These are phyloP conservation scores for Tetragnatha montana DNA, from an alignment of 2,888 invertebrate genomes.

Conservation along the genomic window DNA sequence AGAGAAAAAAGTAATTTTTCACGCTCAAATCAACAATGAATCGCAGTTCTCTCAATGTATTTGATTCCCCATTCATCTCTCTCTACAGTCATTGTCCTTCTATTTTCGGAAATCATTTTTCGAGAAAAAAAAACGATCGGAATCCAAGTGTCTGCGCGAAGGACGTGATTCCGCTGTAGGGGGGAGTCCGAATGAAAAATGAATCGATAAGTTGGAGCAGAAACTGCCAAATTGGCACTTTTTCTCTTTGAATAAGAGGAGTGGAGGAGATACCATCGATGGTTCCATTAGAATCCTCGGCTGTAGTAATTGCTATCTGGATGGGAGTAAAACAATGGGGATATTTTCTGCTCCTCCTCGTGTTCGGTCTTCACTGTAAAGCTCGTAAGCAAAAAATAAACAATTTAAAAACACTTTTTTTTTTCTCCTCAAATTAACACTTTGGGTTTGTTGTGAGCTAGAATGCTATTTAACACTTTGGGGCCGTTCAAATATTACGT, in stretches of 20 bases:
- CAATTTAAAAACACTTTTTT: too few species aligned
- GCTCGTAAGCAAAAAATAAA: too few species aligned
- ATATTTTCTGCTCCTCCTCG: conserved; percentile 6
- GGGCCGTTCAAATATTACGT: too few species aligned
- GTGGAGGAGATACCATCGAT: conserved; percentile 33
- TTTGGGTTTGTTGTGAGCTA: too few species aligned
- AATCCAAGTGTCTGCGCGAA: not conserved
- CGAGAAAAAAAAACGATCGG: not conserved
- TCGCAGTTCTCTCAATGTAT: too few species aligned
- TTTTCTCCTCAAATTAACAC: too few species aligned
- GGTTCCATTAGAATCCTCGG: conserved; percentile 35
- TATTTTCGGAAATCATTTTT: not conserved
- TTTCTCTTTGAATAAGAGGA: not conserved
- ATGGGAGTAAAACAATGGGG: conserved; percentile 7
- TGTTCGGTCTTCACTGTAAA: too few species aligned
- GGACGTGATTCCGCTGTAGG: not conserved
- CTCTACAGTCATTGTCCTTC: too few species aligned
- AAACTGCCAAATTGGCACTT: conserved; percentile 39
- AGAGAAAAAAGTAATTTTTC: too few species aligned
- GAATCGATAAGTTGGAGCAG: conserved; percentile 18
- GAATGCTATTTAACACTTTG: too few species aligned
- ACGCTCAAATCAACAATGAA: too few species aligned
- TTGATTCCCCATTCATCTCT: too few species aligned
- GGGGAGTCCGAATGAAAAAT: not conserved
- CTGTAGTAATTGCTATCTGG: conserved; percentile 34